A percentile compares a stretch with the other conserved stretches of the same genome.
Evolutionary conservation across 2,888 invertebrate genomes (phyloP).

Genomic region (Choristoneura rosaceana): DNA sequence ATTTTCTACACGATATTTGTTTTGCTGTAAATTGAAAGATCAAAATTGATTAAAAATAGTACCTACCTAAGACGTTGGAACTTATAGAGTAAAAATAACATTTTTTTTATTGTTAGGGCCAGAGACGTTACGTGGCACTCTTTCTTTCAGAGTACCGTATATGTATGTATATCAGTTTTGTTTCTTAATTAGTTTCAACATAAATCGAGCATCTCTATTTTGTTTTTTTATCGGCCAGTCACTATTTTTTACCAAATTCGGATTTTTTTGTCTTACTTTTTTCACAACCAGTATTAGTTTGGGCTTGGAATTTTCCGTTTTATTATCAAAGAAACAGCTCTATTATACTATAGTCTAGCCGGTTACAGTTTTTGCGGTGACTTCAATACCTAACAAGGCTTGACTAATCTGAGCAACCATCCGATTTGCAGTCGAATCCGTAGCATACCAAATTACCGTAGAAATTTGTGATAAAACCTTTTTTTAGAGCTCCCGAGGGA

Average conservation of each 20-base stretch:
- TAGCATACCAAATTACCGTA: conserved; percentile 4
- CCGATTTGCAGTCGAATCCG: conserved; percentile 1
- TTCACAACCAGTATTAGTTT: background rate
- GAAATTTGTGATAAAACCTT: background rate
- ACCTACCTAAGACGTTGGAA: too few species aligned
- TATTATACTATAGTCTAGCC: background rate
- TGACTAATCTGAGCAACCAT: conserved; percentile 9
- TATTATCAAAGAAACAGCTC: background rate
- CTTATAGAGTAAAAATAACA: too few species aligned
- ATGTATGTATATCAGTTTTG: too few species aligned
- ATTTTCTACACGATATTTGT: too few species aligned
- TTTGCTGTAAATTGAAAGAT: too few species aligned
- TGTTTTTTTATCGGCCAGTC: background rate
- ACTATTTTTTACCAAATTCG: background rate
- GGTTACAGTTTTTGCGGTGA: background rate
- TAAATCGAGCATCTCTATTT: too few species aligned
- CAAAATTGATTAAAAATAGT: too few species aligned
- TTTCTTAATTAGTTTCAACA: too few species aligned
- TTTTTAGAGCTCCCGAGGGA: background rate
- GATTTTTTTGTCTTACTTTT: background rate
- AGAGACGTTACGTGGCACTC: too few species aligned
- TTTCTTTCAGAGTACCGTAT: too few species aligned
- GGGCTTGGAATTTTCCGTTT: background rate
- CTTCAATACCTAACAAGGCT: conserved; percentile 14
- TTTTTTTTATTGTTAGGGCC: too few species aligned